A percentile compares a stretch with the other conserved stretches of the same genome.
These are phyloP conservation scores for Triops longicaudatus DNA, from an alignment of 1,140 invertebrate species.

Conservation along the genomic window DNA sequence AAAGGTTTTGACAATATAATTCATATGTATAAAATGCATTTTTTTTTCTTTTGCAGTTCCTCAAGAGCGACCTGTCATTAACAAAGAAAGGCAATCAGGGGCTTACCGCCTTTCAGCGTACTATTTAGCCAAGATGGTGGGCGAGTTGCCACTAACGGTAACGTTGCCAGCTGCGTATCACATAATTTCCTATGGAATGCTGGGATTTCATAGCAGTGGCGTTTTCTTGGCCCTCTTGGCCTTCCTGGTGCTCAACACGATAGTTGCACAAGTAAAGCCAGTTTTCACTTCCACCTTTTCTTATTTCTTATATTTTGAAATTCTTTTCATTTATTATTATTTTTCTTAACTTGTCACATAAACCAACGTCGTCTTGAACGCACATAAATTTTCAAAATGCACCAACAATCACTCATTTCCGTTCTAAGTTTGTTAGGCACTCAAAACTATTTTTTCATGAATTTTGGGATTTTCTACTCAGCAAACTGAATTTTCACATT, in stretches of 20 bases:
- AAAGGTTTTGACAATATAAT: too few relatives aligned
- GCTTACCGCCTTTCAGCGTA: conserved; percentile 75
- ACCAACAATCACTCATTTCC: too few relatives aligned
- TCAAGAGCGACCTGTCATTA: conserved; percentile 68
- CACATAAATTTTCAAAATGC: too few relatives aligned
- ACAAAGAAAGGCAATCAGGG: conserved; percentile 70
- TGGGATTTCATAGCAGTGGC: conserved; percentile 49
- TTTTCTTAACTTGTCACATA: too few relatives aligned
- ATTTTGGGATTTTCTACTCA: too few relatives aligned
- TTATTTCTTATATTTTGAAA: too few relatives aligned
- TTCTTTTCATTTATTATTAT: too few relatives aligned
- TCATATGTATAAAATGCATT: too few relatives aligned
- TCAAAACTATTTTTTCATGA: too few relatives aligned
- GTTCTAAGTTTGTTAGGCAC: too few relatives aligned
- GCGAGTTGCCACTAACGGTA: conserved; percentile 67
- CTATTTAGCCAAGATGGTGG: conserved; percentile 76
- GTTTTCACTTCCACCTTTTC: not conserved
- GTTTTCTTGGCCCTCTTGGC: conserved; percentile 61
- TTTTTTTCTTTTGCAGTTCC: conserved; percentile 53
- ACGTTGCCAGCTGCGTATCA: conserved; percentile 70
- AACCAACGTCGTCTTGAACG: too few relatives aligned
- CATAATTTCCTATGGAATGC: conserved; percentile 68
- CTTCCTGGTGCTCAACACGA: conserved; percentile 64
- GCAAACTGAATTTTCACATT: not conserved
- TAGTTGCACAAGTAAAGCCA: conserved; percentile 58